These are phyloP conservation scores for Diglossa cyanea DNA, from an alignment of 2,797 vertebrate genomes.

Conservation along the genomic window DNA sequence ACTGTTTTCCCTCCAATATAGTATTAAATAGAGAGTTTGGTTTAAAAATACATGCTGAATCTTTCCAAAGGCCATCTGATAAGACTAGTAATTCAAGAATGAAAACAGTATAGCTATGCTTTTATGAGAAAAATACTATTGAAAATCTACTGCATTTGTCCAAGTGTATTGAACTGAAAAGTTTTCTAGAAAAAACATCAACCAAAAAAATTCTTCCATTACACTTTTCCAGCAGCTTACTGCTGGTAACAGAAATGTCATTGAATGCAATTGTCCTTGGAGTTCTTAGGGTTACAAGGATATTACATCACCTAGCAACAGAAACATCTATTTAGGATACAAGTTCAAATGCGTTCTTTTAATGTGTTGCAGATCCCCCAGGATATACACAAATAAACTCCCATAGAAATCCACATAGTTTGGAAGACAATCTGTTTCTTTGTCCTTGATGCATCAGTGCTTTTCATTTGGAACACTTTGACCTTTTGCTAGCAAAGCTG, in stretches of 20 bases:
- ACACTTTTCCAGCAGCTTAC: neutral
- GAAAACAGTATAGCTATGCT: neutral
- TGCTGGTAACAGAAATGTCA: neutral
- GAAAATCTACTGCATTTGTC: neutral
- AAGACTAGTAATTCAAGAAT: neutral
- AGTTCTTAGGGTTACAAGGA: neutral
- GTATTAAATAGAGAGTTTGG: constrained; percentile 1
- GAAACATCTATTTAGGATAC: constrained; percentile 20
- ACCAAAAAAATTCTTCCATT: neutral
- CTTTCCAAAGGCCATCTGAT: constrained; percentile 37
- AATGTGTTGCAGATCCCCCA: constrained; percentile 11
- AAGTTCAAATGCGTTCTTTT: constrained; percentile 38
- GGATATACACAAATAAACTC: constrained; percentile 16
- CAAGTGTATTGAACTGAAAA: neutral
- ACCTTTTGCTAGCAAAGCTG: constrained; percentile 27
- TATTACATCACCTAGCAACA: constrained; percentile 55
- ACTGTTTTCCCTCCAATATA: neutral
- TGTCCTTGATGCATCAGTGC: constrained; percentile 22
- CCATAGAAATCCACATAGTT: neutral
- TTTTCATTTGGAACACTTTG: constrained; percentile 20
- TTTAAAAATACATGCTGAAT: constrained; percentile 36
- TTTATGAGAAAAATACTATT: neutral
- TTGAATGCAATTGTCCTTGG: constrained; percentile 1
- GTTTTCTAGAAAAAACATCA: neutral
- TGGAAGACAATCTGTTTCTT: neutral